These are phyloP conservation scores for Tanytarsus gracilentus DNA, from an alignment of 2,888 invertebrate species.

Conservation along the genomic window DNA sequence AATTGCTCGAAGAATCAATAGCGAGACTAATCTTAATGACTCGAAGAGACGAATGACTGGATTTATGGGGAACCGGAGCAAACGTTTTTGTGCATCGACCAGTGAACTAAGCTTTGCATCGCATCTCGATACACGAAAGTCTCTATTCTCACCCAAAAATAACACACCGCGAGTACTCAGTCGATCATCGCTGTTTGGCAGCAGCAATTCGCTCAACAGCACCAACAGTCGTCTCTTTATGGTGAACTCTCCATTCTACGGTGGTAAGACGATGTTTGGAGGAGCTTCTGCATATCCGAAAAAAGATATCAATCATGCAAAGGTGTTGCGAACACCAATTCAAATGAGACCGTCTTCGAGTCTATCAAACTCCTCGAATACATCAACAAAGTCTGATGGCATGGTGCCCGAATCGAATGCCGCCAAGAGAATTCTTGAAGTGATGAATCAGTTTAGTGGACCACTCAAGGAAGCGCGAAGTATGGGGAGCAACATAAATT, in stretches of 20 bases:
- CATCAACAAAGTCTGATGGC: slow-evolving; percentile 32
- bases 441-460: slow-evolving; percentile 73
- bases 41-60: slow-evolving; percentile 17
- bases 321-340: slow-evolving; percentile 35
- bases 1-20: slow-evolving; percentile 18
- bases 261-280: slow-evolving; percentile 64
- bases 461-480: slow-evolving; percentile 70
- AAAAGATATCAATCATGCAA: slow-evolving; percentile 23
- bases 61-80: slow-evolving; percentile 22
- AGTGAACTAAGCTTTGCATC: slow-evolving; percentile 35
- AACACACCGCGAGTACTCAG: slow-evolving; percentile 35
- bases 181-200: slow-evolving; percentile 42
- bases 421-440: slow-evolving; percentile 66
- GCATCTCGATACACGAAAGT: slow-evolving; percentile 41
- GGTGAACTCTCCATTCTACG: slow-evolving; percentile 61
- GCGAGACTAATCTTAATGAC: slow-evolving; percentile 21
- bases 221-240: slow-evolving; percentile 38
- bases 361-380: slow-evolving; percentile 36
- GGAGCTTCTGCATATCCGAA: slow-evolving; percentile 55
- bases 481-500: slow-evolving; percentile 49
- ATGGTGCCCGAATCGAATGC: slow-evolving; percentile 45
- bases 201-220: slow-evolving; percentile 41
- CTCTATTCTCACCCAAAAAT: slow-evolving; percentile 37
- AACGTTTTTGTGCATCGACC: slow-evolving; percentile 24
- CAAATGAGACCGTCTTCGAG: slow-evolving; percentile 38